Base-by-base conservation (phyloP, 2,797 vertebrate species). In the Pampus argenteus region DNA sequence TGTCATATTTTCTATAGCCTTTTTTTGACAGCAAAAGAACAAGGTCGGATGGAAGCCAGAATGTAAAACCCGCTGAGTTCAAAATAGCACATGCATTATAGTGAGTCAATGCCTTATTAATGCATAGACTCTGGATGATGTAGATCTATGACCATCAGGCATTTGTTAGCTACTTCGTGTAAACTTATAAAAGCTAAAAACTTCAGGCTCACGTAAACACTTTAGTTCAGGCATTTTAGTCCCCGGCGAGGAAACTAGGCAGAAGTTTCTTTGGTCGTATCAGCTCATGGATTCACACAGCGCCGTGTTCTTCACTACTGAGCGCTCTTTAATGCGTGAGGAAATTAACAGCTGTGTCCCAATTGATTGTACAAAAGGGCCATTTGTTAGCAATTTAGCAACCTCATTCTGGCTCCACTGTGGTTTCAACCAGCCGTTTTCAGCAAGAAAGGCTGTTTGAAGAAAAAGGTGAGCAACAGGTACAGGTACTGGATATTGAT, bases 381-480 rank as follows among this genome's bases (percentile, higher is more conserved):
- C n/a, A 49, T 74, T 69, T 60, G 31, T 73, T 48, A 49, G 5
- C 17, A 47, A 18, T 36, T 61, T 15, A 31, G n/a, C 26, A 15
- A 36, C 23, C 42, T 14, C 29, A 13, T 10, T 50, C 14, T 14
- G 40, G 14, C n/a, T 60, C 42, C 54, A n/a, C 6, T 0, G 40
- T 34, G 57, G 58, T 38, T 49, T 25, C n/a, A 54, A 51, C 49
- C 18, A 69, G 60, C 31, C 62, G 68, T 62, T 72, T 48, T 66
- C 9, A 48, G 31, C 13, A 66, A 22, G 63, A 48, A 2, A 28
- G n/a, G 22, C 17, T 38, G 14, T 47, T 7, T 49, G 26, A 60
- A 47, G 45, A 66, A 23, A 29, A 57, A 61, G 29, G 34, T 56
- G 52, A 62, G 36, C 56, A 54, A 28, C 29, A 5, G n/a, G n/a